Evolutionary conservation across 2,113 vertebrate genomes (phyloP), one percentile per base, ranked within the genome.

Genomic region (Ondatra zibethicus): DNA sequence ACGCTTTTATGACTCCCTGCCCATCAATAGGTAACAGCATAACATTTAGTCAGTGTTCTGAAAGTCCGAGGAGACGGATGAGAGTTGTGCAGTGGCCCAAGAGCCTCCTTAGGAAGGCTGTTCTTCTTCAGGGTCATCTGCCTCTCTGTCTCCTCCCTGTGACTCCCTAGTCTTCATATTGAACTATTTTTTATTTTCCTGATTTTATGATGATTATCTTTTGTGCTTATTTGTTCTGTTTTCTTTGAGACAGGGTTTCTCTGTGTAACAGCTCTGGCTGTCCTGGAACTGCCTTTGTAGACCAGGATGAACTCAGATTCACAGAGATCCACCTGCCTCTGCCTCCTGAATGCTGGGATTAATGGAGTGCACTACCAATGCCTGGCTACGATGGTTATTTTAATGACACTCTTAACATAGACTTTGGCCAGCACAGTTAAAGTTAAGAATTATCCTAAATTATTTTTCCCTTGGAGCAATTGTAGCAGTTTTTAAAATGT

Each of bases 361-460:
- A 39, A 73, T 39, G n/a, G 17, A 0, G 1, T 39, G 36, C 1
- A 3, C 16, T 7, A 72, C 68, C 68, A n/a, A 16, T 72, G 7
- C 70, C n/a, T 21, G n/a, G 19, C 70, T 55, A 87, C 93, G 66
- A 78, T 63, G 68, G 21, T 39, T 92, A 7, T 96, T 50, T 39
- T 76, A 88, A 80, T 80, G 76, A 92, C 63, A 61, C 13, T 78
- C 42, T 82, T 85, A 85, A 65, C 29, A 52, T 86, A 76, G 75
- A 93, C 93, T 88, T 96, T 84, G 88, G 39, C 81, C 2, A 68
- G 68, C 88, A 94, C 42, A 55, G 84, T 61, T 78, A 47, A 47
- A 95, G 14, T 82, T 19, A 89, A 23, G 63, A 81, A 81, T 58
- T 81, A 52, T 31, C 63, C n/a, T 93, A 85, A 95, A 82, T 95